Evolutionary conservation across 2,797 vertebrate species (phyloP).

Genomic region (Hapalemur alaotrensis): DNA sequence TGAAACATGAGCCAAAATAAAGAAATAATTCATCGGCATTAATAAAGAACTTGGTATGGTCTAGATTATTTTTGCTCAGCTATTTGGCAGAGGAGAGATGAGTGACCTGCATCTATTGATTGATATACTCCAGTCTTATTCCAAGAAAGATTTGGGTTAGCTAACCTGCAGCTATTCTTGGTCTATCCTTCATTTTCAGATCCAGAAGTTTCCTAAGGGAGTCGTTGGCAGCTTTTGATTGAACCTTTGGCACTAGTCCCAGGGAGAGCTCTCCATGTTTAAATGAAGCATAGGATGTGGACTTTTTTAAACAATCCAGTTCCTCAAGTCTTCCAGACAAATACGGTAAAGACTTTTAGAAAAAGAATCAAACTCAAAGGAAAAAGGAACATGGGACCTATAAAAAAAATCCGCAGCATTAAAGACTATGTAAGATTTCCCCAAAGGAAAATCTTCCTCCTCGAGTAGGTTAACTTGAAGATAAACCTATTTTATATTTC

Average conservation of each 20-base stretch:
- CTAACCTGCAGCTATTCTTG: conserved; percentile 61
- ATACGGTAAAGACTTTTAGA: conserved; percentile 16
- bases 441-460: not conserved
- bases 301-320: conserved; percentile 16
- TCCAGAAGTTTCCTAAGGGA: conserved; percentile 63
- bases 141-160: conserved; percentile 47
- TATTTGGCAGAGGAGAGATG: conserved; percentile 22
- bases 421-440: not conserved
- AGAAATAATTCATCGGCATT: conserved; percentile 41
- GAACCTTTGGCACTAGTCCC: conserved; percentile 65
- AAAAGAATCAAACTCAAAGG: not conserved
- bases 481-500: conserved; percentile 26
- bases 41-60: conserved; percentile 9
- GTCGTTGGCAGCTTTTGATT: conserved; percentile 46
- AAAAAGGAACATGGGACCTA: not conserved
- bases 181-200: conserved; percentile 48
- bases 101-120: conserved; percentile 35
- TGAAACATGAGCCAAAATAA: conserved; percentile 49
- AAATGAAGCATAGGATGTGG: conserved; percentile 59
- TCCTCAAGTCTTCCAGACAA: conserved; percentile 34
- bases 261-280: conserved; percentile 8
- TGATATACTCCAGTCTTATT: conserved; percentile 33
- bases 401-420: not conserved
- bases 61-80: conserved; percentile 4
- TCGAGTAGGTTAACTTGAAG: not conserved